Base-by-base conservation (phyloP, 2,113 vertebrate genomes). In the Percopsis transmontana region DNA sequence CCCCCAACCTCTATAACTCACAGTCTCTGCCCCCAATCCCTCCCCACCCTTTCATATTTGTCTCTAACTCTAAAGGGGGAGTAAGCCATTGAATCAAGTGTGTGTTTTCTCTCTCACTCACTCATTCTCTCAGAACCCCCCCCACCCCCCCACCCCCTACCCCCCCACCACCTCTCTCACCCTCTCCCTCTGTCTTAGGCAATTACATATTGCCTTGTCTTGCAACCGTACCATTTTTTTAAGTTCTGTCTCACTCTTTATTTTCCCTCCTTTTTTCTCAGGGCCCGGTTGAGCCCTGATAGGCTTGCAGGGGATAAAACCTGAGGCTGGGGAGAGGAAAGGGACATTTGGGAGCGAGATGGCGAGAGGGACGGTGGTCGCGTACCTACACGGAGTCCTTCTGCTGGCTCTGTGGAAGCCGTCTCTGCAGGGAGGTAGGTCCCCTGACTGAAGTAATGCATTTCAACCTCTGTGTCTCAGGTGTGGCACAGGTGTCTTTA, bases 361-460 rank as follows among this genome's bases (percentile, higher is more conserved):
- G 96, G 95, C 93, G 79, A 90, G 84, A 89, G 88, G 91, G 91
- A 92, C 89, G 79, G 92, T 88, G 83, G 84, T 85, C 68, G 81
- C 88, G 77, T 91, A 93, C 88, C 88, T 94, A 38, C 90, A 90
- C 12, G 94, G 92, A 87, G 90, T 86, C 88, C 85, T 96, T 85
- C 91, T 96, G 69, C 77, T 98, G 83, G 85, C 89, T 81, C 70
- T 94, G 88, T 92, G 93, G 88, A 92, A 86, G 74, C 92, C 93
- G 51, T 92, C 94, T 47, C 89, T 93, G 89, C 94, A 95, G 87
- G 96, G 96, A 97, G 96, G 96, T 97, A 94, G 93, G 96, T 76
- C 44, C 41, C 24, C 19, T 70, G 76, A 14, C 16, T 52, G 1
- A 33, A 7, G 42, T 48, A 60, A 54, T 33, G 53, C 24, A 21